phyloP scores from a whole-genome alignment of 23 tunicate genomes.

The Halocynthia aurantium region DNA sequence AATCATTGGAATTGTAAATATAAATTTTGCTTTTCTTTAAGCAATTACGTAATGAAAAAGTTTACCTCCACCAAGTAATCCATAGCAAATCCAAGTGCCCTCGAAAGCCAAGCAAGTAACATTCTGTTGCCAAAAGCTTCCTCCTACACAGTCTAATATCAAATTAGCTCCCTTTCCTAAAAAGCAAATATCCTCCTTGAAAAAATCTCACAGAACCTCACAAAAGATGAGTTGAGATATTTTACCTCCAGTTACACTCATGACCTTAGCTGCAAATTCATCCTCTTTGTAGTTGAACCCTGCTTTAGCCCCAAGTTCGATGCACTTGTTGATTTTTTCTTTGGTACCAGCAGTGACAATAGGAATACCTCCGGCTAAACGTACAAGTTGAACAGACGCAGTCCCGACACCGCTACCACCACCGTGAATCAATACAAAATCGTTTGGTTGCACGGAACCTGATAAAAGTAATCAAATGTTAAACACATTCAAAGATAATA shows the following conservation, averaged over 20 bases:
- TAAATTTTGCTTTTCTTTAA: neutral
- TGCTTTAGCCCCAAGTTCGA: constrained; percentile 57
- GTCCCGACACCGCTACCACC: constrained; percentile 99
- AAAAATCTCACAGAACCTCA: neutral
- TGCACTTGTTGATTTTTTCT: constrained; percentile 59
- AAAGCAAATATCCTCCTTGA: neutral
- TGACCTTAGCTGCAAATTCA: constrained; percentile 52
- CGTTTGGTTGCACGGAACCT: constrained; percentile 36
- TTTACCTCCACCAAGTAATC: constrained; percentile 72
- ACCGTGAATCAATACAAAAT: constrained; percentile 83
- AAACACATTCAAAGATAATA: neutral
- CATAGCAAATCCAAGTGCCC: constrained; percentile 92
- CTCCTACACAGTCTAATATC: constrained; percentile 94
- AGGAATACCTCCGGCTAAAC: constrained; percentile 38
- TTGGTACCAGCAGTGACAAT: constrained; percentile 79
- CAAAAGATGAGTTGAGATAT: neutral
- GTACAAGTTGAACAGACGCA: constrained; percentile 82
- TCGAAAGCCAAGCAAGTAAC: constrained; percentile 57
- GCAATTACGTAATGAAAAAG: neutral
- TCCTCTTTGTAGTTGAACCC: constrained; percentile 83
- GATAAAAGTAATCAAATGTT: neutral
- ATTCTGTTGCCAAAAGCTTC: constrained; percentile 88
- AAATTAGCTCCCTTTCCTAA: constrained; percentile 64
- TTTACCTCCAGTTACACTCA: constrained; percentile 26
- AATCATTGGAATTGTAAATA: neutral